Conservation (phyloP, 2,797 vertebrate species). For the Sebastes oblongus region DNA sequence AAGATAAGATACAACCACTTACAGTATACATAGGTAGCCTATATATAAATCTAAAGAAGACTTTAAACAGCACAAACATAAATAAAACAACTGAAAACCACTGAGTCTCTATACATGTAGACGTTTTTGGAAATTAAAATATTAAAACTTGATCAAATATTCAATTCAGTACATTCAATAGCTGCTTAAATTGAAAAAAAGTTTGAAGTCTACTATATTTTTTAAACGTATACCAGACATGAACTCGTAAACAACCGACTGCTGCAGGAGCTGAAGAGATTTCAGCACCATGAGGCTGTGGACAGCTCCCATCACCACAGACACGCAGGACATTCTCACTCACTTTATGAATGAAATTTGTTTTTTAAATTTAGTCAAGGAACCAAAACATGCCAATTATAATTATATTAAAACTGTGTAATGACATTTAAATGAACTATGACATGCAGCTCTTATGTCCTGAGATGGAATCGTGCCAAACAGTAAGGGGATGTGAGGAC, state of each 20-base stretch:
- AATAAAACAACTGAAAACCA: not conserved
- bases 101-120: not conserved
- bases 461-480: not conserved
- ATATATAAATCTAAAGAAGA: not conserved
- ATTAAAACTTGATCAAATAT: not conserved
- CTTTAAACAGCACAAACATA: not conserved
- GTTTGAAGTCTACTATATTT: not conserved
- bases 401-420: not conserved
- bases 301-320: conserved; percentile 16
- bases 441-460: not conserved
- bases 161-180: not conserved
- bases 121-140: not conserved
- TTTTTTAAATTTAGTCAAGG: too few relatives aligned
- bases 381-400: not conserved
- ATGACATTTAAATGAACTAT: not conserved
- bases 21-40: too few relatives aligned
- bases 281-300: conserved; percentile 35
- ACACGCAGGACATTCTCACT: not conserved
- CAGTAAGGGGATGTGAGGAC: accelerated
- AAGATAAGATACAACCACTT: not conserved
- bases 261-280: not conserved
- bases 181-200: not conserved
- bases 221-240: not conserved
- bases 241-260: not conserved
- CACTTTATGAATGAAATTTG: not conserved